Evolutionary conservation across 2,797 vertebrate genomes (phyloP).

Genomic region (Gila robusta): DNA sequence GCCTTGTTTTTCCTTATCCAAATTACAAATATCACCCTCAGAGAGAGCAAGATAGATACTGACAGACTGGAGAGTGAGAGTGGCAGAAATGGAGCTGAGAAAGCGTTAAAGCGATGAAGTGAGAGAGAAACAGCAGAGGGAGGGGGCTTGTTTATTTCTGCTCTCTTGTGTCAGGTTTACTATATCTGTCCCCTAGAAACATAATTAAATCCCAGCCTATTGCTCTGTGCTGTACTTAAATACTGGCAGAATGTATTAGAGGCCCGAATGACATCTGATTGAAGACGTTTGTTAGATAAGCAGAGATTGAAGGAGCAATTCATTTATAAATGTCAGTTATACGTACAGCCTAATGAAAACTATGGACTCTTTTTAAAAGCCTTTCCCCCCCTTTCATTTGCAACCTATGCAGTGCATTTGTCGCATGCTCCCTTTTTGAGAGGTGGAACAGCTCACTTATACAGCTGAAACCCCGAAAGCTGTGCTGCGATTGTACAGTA

Average conservation of each 20-base stretch:
- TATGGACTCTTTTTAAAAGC: not conserved
- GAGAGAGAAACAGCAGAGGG: slow-evolving; percentile 4
- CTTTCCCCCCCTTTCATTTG: not conserved
- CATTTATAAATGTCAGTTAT: not conserved
- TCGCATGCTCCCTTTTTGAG: not conserved
- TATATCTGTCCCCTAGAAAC: slow-evolving; percentile 65
- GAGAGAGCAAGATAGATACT: slow-evolving; percentile 29
- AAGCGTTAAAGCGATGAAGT: slow-evolving; percentile 22
- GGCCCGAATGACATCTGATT: slow-evolving; percentile 69
- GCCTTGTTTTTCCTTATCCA: not conserved
- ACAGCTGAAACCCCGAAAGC: slow-evolving; percentile 35
- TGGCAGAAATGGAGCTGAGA: slow-evolving; percentile 17
- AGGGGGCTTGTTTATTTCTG: slow-evolving; percentile 57
- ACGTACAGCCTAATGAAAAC: not conserved
- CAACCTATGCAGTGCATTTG: not conserved
- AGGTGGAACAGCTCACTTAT: slow-evolving; percentile 24
- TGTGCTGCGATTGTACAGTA: slow-evolving; percentile 25
- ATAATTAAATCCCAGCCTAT: slow-evolving; percentile 70
- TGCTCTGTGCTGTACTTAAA: slow-evolving; percentile 37
- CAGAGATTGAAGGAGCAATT: not conserved
- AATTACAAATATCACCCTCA: slow-evolving; percentile 36
- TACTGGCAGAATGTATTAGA: slow-evolving; percentile 64
- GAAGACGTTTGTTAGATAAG: slow-evolving; percentile 49
- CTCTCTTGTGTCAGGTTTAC: slow-evolving; percentile 58
- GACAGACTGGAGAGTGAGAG: slow-evolving; percentile 13